phyloP scores from a whole-genome alignment of 1,140 invertebrate genomes.

The Mactra quadrangularis region DNA sequence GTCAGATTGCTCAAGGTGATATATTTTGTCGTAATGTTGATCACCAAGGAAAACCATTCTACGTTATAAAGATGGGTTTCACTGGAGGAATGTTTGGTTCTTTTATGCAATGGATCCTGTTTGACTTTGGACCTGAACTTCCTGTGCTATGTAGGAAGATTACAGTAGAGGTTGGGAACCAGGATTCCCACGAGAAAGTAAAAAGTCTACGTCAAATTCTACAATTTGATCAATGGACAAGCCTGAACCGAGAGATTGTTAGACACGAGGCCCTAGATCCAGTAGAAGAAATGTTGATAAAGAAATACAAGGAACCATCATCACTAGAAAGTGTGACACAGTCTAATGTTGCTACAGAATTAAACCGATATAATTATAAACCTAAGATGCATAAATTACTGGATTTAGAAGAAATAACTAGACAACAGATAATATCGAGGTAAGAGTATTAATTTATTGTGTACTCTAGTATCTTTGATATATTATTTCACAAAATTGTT shows the following conservation, averaged over 20 bases:
- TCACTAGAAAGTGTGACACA: slow-evolving; percentile 74
- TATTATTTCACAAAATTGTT: too few relatives aligned
- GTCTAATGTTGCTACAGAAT: slow-evolving; percentile 69
- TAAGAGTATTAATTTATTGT: slow-evolving; percentile 54
- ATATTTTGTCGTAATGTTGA: slow-evolving; percentile 68
- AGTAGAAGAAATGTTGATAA: slow-evolving; percentile 65
- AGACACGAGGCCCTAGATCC: slow-evolving; percentile 55
- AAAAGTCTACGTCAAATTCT: slow-evolving; percentile 73
- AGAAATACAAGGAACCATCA: slow-evolving; percentile 74
- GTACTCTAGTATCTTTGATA: background rate
- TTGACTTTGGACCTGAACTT: slow-evolving; percentile 75
- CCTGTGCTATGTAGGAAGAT: slow-evolving; percentile 76
- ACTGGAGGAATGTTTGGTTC: slow-evolving; percentile 79
- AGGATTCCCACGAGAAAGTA: slow-evolving; percentile 74
- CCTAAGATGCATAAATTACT: slow-evolving; percentile 81
- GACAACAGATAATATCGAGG: slow-evolving; percentile 79
- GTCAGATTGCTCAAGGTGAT: slow-evolving; percentile 75
- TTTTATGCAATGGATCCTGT: slow-evolving; percentile 79
- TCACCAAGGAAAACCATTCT: slow-evolving; percentile 65
- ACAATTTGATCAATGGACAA: slow-evolving; percentile 79
- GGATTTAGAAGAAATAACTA: slow-evolving; percentile 79
- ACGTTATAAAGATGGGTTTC: slow-evolving; percentile 74
- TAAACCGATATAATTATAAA: slow-evolving; percentile 80
- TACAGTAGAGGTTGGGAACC: slow-evolving; percentile 75
- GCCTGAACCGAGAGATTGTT: slow-evolving; percentile 74